Evolutionary conservation across 2,797 vertebrate genomes (phyloP).

Genomic region (Petrocephalus sullivani): DNA sequence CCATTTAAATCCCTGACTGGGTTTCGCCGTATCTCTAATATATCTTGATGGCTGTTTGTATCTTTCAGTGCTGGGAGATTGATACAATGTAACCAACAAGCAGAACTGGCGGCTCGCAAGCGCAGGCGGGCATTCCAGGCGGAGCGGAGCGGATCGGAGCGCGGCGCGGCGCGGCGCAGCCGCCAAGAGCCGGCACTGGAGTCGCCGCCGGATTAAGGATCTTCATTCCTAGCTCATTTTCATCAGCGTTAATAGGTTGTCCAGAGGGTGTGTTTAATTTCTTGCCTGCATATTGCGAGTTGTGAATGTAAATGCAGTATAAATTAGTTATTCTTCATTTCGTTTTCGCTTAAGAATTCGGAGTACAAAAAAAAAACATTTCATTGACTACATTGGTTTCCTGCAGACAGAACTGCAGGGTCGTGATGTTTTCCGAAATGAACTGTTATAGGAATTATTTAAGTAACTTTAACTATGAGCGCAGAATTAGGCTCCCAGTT

Average conservation of each 20-base stretch:
- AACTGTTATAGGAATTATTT: neutral
- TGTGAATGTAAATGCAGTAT: neutral
- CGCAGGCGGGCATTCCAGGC: conserved; percentile 50
- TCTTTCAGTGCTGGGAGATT: conserved; percentile 52
- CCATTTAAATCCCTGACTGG: conserved; percentile 59
- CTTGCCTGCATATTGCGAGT: neutral
- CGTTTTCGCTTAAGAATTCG: neutral
- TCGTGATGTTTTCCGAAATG: neutral
- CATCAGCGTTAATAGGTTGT: neutral
- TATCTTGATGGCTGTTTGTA: conserved; percentile 50
- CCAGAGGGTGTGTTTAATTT: neutral
- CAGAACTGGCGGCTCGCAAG: conserved; percentile 56
- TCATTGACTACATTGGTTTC: neutral
- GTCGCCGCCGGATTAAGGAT: conserved; percentile 23
- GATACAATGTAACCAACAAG: conserved; percentile 70
- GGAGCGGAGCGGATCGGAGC: conserved; percentile 57
- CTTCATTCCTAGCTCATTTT: neutral
- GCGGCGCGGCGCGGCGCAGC: conserved; percentile 13
- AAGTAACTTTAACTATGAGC: neutral
- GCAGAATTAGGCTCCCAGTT: neutral
- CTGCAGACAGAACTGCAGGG: neutral
- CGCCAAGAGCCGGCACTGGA: conserved; percentile 61
- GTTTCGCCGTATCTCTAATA: conserved; percentile 48
- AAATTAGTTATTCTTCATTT: neutral
- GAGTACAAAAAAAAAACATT: neutral